Conservation (phyloP, 2,888 invertebrate genomes). For the Lepidonotus clava region DNA sequence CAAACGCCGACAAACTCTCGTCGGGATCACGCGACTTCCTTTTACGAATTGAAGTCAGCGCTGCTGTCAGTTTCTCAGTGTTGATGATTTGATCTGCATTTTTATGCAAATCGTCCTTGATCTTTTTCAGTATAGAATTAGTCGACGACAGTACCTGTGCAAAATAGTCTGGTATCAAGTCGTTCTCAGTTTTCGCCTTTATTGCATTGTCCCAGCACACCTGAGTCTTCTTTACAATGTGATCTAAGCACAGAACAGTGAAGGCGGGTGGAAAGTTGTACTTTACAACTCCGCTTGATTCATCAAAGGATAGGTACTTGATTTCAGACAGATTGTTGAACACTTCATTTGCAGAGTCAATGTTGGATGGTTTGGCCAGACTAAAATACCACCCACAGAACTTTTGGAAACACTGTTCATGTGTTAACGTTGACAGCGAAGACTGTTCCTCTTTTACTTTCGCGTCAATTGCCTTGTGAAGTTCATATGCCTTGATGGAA, state of each 20-base stretch:
- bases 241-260: not conserved
- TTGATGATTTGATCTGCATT: not conserved
- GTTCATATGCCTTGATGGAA: not conserved
- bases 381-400: not conserved
- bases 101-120: not conserved
- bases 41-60: not conserved
- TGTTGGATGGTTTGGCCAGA: not conserved
- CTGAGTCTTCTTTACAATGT: not conserved
- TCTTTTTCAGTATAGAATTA: not conserved
- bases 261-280: not conserved
- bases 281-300: not conserved
- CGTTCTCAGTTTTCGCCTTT: not conserved
- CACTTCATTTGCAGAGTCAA: not conserved
- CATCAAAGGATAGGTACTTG: not conserved
- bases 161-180: not conserved
- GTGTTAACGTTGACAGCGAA: not conserved
- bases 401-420: not conserved
- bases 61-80: not conserved
- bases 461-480: not conserved
- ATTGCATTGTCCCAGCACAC: not conserved
- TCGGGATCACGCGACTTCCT: not conserved
- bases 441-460: not conserved
- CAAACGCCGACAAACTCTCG: not conserved
- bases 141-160: not conserved
- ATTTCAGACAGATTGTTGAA: not conserved